Base-by-base conservation (phyloP, 2,113 vertebrate species). In the Pelecanus crispus region DNA sequence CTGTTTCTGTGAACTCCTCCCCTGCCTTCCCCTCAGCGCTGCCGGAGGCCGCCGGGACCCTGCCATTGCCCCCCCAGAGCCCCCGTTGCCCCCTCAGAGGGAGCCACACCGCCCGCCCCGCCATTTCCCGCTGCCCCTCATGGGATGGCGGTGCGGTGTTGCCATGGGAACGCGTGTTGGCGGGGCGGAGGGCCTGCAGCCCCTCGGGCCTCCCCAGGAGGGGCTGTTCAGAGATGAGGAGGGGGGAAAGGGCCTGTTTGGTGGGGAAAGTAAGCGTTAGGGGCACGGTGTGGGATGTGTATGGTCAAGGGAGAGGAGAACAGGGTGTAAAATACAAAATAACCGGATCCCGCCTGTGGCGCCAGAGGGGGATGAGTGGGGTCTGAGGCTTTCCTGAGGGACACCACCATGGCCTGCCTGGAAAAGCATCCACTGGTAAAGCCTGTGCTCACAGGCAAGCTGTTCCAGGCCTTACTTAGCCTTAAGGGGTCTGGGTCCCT, bases 231-330 rank as follows among this genome's bases (percentile, higher is more conserved):
- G 32, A 4, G 28, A 2, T 10, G 45, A 6, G 16, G 28, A 29
- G 13, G 28, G 7, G 29, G 18, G 7, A 28, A 63, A 20, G 49
- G 38, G 28, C 13, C 13, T 17, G 5, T 21, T 13, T 7, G 56
- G 32, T 18, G 68, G 44, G 40, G 62, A 25, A 11, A 31, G 47
- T 20, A 5, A 9, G 32, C 2, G n/a, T 21, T 11, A 53, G 22
- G 40, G 45, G 10, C 26, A 14, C 1, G 3, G 2, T 0, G 40
- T 59, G n/a, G 58, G 50, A 9, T 1, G 2, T 6, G 36, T 19
- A 4, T 21, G 10, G 62, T 58, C 45, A 19, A 38, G 28, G 11
- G 12, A 44, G 59, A 36, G 58, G 29, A 3, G 17, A 36, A 47
- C 7, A 16, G 20, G 17, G 22, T 13, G 56, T 29, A 7, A 16